phyloP scores from a whole-genome alignment of 2,888 invertebrate species.

The Nomada goodeniana region DNA sequence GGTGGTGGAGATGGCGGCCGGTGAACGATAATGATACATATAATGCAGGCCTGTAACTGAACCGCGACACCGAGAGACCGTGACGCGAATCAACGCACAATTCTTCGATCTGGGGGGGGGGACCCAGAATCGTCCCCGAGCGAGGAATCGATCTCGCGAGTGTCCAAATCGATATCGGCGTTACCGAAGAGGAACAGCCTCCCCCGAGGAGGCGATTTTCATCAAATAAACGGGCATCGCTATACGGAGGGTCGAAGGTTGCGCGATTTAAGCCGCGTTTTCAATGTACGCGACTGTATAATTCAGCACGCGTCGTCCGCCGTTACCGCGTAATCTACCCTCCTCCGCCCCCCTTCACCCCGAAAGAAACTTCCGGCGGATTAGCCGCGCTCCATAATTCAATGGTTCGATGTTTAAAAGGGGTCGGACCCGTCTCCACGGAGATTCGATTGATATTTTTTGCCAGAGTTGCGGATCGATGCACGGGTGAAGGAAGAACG shows the following conservation, averaged over 20 bases:
- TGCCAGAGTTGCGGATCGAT: neutral
- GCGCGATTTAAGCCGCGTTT: slow-evolving; percentile 1
- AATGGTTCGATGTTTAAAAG: slow-evolving; percentile 55
- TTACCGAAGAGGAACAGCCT: too few species aligned
- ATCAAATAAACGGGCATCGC: too few species aligned
- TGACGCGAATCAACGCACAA: neutral
- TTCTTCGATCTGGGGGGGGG: neutral
- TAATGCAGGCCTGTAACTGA: neutral
- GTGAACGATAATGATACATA: slow-evolving; percentile 23
- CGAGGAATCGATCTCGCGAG: too few species aligned
- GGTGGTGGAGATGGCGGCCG: neutral
- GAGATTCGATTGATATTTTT: slow-evolving; percentile 66
- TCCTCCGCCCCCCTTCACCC: neutral
- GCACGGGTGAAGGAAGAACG: neutral
- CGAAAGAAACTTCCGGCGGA: slow-evolving; percentile 50
- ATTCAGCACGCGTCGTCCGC: slow-evolving; percentile 29
- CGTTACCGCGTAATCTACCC: slow-evolving; percentile 22
- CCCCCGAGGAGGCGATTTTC: too few species aligned
- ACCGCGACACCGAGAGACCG: neutral
- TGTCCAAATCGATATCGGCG: too few species aligned
- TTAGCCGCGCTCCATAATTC: slow-evolving; percentile 61
- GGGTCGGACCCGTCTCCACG: neutral
- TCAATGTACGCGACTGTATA: neutral
- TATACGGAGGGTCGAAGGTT: neutral
- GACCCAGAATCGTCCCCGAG: neutral